phyloP scores from a whole-genome alignment of 2,797 vertebrate species.

The Mastacembelus armatus region DNA sequence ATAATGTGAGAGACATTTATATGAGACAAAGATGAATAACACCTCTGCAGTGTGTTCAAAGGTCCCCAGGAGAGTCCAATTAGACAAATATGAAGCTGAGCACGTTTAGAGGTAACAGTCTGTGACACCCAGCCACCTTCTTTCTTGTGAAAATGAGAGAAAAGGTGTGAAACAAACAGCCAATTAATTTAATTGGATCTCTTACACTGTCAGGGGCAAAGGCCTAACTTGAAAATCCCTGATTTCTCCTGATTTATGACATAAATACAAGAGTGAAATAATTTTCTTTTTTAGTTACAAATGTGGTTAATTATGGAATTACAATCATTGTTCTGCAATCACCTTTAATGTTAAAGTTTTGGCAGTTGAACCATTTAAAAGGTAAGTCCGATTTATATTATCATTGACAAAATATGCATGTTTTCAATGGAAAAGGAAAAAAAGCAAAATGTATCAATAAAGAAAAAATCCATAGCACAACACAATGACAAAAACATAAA shows the following conservation, averaged over 20 bases:
- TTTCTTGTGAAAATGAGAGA: constrained; percentile 34
- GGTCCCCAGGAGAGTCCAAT: constrained; percentile 68
- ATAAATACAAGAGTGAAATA: background rate
- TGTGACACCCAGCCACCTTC: constrained; percentile 46
- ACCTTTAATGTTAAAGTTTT: background rate
- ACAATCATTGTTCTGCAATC: background rate
- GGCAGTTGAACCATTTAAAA: background rate
- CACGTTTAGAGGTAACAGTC: constrained; percentile 54
- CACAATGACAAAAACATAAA: too few relatives aligned
- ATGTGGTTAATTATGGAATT: constrained; percentile 16
- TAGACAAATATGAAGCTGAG: constrained; percentile 57
- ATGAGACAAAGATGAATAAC: constrained; percentile 53
- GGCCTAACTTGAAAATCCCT: constrained; percentile 23
- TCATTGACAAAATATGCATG: background rate
- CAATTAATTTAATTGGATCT: constrained; percentile 70
- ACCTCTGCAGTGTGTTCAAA: constrained; percentile 44
- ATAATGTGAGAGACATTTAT: constrained; percentile 38
- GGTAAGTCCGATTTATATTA: background rate
- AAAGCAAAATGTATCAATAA: too few relatives aligned
- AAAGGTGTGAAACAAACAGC: constrained; percentile 66
- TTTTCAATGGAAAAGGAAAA: too few relatives aligned
- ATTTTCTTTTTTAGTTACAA: background rate
- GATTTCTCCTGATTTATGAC: background rate
- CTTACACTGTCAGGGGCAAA: constrained; percentile 49
- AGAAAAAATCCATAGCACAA: too few relatives aligned